phyloP scores from a whole-genome alignment of 2,888 invertebrate genomes.

The Neocrepidodera transversa region DNA sequence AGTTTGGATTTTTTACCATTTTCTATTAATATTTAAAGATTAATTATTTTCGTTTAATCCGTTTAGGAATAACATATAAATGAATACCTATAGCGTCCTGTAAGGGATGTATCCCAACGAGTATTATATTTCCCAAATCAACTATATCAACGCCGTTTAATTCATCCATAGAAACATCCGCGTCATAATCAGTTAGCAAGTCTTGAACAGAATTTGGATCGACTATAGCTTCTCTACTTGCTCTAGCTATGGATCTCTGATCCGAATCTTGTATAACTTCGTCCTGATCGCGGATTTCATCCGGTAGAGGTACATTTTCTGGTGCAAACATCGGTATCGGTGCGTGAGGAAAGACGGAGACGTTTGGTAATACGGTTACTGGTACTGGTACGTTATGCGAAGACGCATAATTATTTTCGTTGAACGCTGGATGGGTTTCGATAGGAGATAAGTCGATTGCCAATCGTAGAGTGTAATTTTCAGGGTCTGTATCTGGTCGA shows the following conservation, averaged over 20 bases:
- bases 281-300: not conserved
- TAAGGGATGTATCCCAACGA: conserved; percentile 26
- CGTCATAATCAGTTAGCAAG: conserved; percentile 54
- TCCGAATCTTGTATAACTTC: not conserved
- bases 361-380: not conserved
- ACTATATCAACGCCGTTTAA: conserved; percentile 20
- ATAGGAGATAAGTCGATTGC: not conserved
- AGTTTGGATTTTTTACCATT: no score
- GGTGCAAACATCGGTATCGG: not conserved
- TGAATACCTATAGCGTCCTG: conserved; percentile 12
- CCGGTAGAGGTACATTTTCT: not conserved
- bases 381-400: not conserved
- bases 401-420: not conserved
- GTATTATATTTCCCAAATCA: conserved; percentile 20
- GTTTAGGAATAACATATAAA: no score
- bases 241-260: conserved; percentile 40
- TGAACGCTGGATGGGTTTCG: not conserved
- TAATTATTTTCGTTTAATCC: no score
- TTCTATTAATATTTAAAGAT: no score
- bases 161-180: conserved; percentile 38
- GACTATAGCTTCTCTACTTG: conserved; percentile 56
- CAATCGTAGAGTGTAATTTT: not conserved
- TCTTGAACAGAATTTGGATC: conserved; percentile 57
- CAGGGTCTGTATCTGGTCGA: not conserved
- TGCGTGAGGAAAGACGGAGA: not conserved